Evolutionary conservation across 1,140 invertebrate species (phyloP).

Genomic region (Drosophila bocki): DNA sequence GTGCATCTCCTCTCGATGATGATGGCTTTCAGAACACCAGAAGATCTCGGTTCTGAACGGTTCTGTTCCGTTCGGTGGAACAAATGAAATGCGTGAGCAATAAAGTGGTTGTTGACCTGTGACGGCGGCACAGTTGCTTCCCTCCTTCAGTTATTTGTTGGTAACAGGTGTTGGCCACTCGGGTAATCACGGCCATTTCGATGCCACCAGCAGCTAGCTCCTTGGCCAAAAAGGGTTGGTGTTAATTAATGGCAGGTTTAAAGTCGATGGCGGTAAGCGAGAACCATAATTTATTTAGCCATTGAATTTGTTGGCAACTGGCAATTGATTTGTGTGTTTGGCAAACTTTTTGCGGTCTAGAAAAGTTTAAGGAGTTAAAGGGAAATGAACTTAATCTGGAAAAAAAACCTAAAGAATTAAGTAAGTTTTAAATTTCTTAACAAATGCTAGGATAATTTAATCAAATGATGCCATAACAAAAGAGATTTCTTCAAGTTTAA

Average conservation of each 20-base stretch:
- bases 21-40: constrained; percentile 35
- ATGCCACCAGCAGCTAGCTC: constrained; percentile 12
- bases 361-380: constrained; percentile 2
- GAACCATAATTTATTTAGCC: constrained; percentile 46
- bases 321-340: constrained; percentile 38
- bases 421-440: neutral
- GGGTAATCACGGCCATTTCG: constrained; percentile 37
- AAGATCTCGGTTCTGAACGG: constrained; percentile 30
- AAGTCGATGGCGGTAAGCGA: constrained; percentile 47
- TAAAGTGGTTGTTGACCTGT: constrained; percentile 57
- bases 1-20: constrained; percentile 6
- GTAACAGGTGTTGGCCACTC: constrained; percentile 46
- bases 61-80: constrained; percentile 20
- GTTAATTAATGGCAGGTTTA: constrained; percentile 44
- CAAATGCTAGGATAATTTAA: neutral
- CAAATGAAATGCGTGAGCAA: constrained; percentile 50
- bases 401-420: neutral
- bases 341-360: constrained; percentile 2
- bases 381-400: neutral
- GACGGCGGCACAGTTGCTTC: constrained; percentile 5
- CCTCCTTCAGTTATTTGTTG: constrained; percentile 33
- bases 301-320: constrained; percentile 15
- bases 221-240: constrained; percentile 43
- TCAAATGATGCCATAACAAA: constrained; percentile 4
- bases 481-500: neutral